These are phyloP conservation scores for Samia ricini DNA, from an alignment of 1,140 invertebrate species.

Conservation along the genomic window DNA sequence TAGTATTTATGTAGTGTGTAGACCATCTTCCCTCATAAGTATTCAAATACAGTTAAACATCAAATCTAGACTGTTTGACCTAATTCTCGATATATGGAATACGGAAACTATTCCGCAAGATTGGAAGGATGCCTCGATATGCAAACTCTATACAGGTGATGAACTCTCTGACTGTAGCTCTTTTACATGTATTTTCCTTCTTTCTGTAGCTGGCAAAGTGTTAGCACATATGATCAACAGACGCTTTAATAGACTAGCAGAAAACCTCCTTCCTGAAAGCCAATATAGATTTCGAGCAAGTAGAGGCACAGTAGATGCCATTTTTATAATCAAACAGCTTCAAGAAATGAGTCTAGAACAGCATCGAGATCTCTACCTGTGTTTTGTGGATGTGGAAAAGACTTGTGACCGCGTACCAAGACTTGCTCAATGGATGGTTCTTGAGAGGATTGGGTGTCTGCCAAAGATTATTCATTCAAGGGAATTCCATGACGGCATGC, in stretches of 20 bases:
- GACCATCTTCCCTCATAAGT: too few species aligned
- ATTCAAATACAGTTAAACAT: too few species aligned
- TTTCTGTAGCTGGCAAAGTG: neutral
- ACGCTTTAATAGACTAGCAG: neutral
- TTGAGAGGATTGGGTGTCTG: slow-evolving; percentile 21
- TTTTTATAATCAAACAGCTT: neutral
- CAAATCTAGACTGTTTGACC: too few species aligned
- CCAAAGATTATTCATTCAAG: slow-evolving; percentile 18
- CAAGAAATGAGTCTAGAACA: neutral
- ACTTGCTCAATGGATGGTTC: slow-evolving; percentile 17
- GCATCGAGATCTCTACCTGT: neutral
- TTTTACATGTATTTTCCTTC: slow-evolving; percentile 4
- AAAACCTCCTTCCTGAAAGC: neutral
- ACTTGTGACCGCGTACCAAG: slow-evolving; percentile 9
- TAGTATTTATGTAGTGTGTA: too few species aligned
- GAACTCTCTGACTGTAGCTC: slow-evolving; percentile 6
- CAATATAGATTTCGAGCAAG: neutral
- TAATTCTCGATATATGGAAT: too few species aligned
- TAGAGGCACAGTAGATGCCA: neutral
- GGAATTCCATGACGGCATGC: slow-evolving; percentile 24
- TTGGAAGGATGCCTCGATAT: slow-evolving; percentile 12
- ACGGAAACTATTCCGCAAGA: too few species aligned
- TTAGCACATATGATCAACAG: neutral
- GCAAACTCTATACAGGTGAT: slow-evolving; percentile 14
- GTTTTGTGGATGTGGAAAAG: slow-evolving; percentile 3